These are phyloP conservation scores for Pluvianellus socialis DNA, from an alignment of 2,113 vertebrate genomes.

Conservation along the genomic window DNA sequence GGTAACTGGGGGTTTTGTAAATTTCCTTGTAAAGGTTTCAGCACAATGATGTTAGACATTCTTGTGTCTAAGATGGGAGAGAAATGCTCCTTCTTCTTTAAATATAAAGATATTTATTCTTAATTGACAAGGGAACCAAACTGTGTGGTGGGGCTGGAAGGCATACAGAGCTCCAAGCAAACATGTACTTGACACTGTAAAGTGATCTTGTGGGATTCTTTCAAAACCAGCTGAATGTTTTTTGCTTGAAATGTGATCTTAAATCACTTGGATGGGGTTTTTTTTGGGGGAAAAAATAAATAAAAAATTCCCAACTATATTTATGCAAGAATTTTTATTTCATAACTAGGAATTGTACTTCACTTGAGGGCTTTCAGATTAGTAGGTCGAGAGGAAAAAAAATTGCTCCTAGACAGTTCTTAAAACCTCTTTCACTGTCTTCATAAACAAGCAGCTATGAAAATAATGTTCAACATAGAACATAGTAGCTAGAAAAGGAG, in stretches of 20 bases:
- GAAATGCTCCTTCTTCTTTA: not conserved
- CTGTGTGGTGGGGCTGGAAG: not conserved
- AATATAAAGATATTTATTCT: not conserved
- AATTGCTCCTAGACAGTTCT: not conserved
- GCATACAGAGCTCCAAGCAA: not conserved
- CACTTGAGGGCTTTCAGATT: constrained; percentile 7
- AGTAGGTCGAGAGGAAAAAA: not conserved
- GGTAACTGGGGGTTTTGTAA: not conserved
- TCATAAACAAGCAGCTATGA: not conserved
- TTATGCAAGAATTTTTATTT: not conserved
- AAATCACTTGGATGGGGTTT: not conserved
- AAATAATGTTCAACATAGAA: not conserved
- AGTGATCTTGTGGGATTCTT: not conserved
- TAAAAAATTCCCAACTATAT: not conserved
- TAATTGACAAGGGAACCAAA: not conserved
- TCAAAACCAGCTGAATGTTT: not conserved
- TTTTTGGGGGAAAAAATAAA: not conserved
- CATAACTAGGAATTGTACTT: not conserved
- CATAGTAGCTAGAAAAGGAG: not conserved
- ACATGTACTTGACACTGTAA: not conserved
- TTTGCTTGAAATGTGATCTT: not conserved
- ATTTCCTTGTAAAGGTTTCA: not conserved
- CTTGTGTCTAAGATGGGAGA: not conserved
- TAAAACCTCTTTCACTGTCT: not conserved
- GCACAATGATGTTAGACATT: not conserved